Evolutionary conservation across 2,113 vertebrate species (phyloP).

Genomic region (Antechinus flavipes): DNA sequence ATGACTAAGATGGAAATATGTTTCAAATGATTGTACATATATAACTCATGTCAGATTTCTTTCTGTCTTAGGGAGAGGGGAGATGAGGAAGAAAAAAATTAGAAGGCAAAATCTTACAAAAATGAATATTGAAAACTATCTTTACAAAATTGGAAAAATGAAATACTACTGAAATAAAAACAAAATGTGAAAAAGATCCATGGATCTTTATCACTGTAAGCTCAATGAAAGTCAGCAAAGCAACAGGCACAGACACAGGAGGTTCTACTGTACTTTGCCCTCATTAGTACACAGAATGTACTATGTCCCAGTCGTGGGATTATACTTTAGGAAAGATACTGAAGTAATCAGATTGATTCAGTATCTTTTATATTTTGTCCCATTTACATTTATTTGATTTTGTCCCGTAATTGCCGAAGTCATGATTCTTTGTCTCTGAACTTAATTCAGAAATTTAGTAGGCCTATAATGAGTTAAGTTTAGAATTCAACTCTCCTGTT

Average conservation of each 20-base stretch:
- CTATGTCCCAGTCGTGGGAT: not conserved
- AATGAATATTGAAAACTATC: too few relatives aligned
- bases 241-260: not conserved
- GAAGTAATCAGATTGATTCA: not conserved
- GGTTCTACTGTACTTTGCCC: not conserved
- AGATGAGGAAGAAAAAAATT: too few relatives aligned
- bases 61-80: too few relatives aligned
- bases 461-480: not conserved
- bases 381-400: not conserved
- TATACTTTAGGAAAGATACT: not conserved
- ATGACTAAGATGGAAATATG: not conserved
- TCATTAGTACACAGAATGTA: not conserved
- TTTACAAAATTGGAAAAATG: too few relatives aligned
- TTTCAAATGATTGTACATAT: too few relatives aligned
- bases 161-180: too few relatives aligned
- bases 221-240: not conserved
- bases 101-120: too few relatives aligned
- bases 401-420: not conserved
- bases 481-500: not conserved
- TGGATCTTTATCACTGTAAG: not conserved
- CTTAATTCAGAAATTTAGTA: not conserved
- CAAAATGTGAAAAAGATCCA: not conserved
- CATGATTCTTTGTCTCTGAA: not conserved
- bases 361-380: not conserved
- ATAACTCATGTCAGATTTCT: too few relatives aligned